These are phyloP conservation scores for Halisarca cf. caerulea DNA, from an alignment of 37 sponge, comb jelly and placozoan species.

Conservation along the genomic window DNA sequence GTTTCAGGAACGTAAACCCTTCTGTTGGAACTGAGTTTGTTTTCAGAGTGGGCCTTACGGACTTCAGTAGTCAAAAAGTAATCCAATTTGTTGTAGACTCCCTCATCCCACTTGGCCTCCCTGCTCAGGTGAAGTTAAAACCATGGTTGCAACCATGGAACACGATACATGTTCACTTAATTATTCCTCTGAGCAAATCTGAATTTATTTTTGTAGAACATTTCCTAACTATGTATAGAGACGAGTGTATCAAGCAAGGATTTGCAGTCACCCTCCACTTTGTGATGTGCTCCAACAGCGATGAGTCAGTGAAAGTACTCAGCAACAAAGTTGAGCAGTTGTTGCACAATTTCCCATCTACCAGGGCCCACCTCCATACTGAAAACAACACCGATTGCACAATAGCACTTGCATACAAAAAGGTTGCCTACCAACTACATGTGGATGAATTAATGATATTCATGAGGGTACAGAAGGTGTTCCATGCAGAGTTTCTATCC, in stretches of 20 bases:
- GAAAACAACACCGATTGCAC: neutral
- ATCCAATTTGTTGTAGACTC: neutral
- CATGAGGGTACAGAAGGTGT: neutral
- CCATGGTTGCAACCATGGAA: neutral
- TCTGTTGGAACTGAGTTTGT: slow-evolving; percentile 1
- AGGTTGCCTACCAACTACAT: neutral
- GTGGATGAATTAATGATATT: neutral
- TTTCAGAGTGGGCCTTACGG: neutral
- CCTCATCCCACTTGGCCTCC: neutral
- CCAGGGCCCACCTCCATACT: neutral
- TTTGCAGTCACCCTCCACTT: slow-evolving; percentile 1
- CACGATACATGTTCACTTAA: neutral
- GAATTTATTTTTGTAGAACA: neutral
- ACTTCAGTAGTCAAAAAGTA: neutral
- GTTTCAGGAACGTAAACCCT: neutral
- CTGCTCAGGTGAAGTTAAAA: neutral
- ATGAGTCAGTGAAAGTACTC: neutral
- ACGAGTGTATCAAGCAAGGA: neutral
- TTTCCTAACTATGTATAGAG: neutral
- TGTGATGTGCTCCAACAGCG: neutral
- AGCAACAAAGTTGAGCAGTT: neutral
- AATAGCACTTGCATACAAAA: neutral
- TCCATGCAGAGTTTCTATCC: neutral
- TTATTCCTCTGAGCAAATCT: neutral
- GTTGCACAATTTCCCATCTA: neutral